A percentile compares a stretch with the other conserved stretches of the same genome.
These are phyloP conservation scores for Pelusios castaneus DNA, from an alignment of 2,113 vertebrate genomes.

Conservation along the genomic window DNA sequence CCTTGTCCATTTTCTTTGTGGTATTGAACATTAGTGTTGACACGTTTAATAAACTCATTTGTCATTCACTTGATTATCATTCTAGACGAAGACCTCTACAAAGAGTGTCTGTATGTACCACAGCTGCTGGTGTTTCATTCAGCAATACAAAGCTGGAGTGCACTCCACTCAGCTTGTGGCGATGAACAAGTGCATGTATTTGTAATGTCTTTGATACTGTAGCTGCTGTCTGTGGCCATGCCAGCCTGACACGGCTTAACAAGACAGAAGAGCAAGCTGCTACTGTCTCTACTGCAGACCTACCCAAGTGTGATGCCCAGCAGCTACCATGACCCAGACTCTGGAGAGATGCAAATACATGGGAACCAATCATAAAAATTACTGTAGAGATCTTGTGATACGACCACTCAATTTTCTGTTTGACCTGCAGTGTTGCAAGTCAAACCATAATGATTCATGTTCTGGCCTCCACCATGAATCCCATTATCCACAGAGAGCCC, in stretches of 20 bases:
- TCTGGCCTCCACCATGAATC: not conserved
- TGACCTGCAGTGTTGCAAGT: not conserved
- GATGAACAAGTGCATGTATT: not conserved
- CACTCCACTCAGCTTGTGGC: not conserved
- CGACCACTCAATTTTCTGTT: no score
- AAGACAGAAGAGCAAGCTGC: not conserved
- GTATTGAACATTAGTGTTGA: not conserved
- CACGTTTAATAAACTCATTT: not conserved
- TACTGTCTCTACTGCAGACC: not conserved
- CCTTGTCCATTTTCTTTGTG: not conserved
- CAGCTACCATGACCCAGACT: not conserved
- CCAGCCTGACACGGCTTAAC: not conserved
- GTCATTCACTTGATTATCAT: not conserved
- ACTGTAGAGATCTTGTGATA: not conserved
- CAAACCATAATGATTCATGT: not conserved
- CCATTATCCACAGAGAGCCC: not conserved
- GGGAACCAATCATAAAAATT: not conserved
- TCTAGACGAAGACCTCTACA: not conserved
- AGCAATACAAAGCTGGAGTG: not conserved
- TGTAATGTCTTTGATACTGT: not conserved
- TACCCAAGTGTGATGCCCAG: not conserved
- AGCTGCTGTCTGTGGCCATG: not conserved
- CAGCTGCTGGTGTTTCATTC: not conserved
- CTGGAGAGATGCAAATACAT: not conserved
- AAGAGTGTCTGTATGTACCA: not conserved